Evolutionary conservation across 2,888 invertebrate species (phyloP).

Genomic region (Dynastes tityus): DNA sequence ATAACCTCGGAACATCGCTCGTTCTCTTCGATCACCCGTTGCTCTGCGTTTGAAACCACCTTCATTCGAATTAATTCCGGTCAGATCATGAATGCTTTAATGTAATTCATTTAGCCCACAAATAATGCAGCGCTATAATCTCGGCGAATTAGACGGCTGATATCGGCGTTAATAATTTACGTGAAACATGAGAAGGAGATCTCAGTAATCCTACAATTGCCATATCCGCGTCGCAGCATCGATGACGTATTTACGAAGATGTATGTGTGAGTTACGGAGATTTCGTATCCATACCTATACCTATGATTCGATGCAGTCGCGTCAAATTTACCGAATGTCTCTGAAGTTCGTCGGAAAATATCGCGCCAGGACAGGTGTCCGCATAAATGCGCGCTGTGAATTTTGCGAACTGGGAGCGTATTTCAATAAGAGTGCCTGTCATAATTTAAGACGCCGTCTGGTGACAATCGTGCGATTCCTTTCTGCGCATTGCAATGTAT

Average conservation of each 20-base stretch:
- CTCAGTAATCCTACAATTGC: neutral
- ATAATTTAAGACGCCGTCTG: constrained; percentile 9
- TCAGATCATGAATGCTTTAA: constrained; percentile 35
- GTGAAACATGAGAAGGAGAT: neutral
- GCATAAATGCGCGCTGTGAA: neutral
- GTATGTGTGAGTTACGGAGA: neutral
- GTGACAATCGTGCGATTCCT: constrained; percentile 11
- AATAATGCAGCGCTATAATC: constrained; percentile 31
- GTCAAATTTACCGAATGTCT: constrained; percentile 23
- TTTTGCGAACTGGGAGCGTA: neutral
- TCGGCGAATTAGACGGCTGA: constrained; percentile 10
- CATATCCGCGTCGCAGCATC: neutral
- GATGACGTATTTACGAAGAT: too few relatives aligned
- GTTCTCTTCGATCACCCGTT: neutral
- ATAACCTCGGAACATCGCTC: too few relatives aligned
- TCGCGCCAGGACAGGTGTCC: constrained; percentile 8
- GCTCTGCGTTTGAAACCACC: too few relatives aligned
- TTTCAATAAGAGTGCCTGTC: constrained; percentile 27
- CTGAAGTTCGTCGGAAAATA: constrained; percentile 15
- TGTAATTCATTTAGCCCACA: constrained; percentile 35
- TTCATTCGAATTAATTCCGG: neutral
- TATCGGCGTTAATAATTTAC: constrained; percentile 39
- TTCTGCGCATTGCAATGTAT: constrained; percentile 1
- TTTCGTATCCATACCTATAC: neutral
- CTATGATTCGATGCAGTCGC: neutral